phyloP scores from a whole-genome alignment of 2,113 vertebrate species.

The Calyptommatus sinebrachiatus region DNA sequence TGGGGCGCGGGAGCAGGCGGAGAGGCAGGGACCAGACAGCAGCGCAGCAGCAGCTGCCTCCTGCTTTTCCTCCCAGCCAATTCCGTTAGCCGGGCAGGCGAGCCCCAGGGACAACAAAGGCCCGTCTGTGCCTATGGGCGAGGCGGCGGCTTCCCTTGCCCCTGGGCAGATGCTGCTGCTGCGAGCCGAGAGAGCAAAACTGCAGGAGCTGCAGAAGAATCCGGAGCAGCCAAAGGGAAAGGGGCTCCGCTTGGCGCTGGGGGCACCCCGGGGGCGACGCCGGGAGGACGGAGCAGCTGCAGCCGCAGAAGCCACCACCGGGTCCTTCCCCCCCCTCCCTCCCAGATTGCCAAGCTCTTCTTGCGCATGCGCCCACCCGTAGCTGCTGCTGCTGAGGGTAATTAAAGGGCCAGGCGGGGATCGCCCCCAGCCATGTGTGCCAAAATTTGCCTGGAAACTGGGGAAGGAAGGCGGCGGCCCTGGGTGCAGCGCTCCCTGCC shows the following conservation, averaged over 20 bases:
- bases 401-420: conserved; percentile 54
- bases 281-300: not conserved
- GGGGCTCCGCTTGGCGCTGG: not conserved
- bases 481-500: rapidly evolving
- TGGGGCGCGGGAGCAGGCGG: not conserved
- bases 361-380: conserved; percentile 62
- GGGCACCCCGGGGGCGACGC: not conserved
- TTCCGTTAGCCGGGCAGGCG: not conserved
- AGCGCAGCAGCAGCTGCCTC: too few relatives aligned
- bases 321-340: not conserved
- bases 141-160: conserved; percentile 1
- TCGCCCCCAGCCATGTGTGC: not conserved
- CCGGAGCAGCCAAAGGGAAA: not conserved
- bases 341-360: not conserved
- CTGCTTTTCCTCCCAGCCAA: not conserved
- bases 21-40: not conserved
- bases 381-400: not conserved
- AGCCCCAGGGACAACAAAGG: conserved; percentile 37
- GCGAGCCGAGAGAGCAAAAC: conserved; percentile 21
- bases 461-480: not conserved
- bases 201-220: not conserved
- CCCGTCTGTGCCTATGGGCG: conserved; percentile 29
- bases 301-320: not conserved
- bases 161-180: conserved; percentile 16
- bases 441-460: not conserved